Percentiles rank a stretch among this genome's conserved stretches.
These are phyloP conservation scores for Hydrocynus forskahlii DNA, from an alignment of 2,797 vertebrate species.

Conservation along the genomic window DNA sequence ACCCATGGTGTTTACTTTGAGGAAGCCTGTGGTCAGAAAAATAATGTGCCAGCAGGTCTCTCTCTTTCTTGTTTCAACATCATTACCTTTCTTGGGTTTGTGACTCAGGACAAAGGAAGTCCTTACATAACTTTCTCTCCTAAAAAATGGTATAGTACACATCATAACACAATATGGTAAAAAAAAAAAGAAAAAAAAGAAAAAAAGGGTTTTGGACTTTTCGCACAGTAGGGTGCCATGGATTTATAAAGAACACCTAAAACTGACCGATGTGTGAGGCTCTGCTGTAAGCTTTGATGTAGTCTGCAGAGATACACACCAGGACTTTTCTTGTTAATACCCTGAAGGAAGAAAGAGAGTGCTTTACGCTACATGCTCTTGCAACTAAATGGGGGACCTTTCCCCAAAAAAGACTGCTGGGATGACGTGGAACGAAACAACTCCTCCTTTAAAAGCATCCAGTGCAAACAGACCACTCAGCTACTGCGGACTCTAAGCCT, in stretches of 20 bases:
- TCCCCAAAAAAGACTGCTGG: conserved; percentile 21
- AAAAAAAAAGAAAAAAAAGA: neutral
- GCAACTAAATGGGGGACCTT: conserved; percentile 41
- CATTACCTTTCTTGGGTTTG: conserved; percentile 15
- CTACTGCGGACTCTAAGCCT: conserved; percentile 64
- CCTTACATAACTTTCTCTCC: conserved; percentile 11
- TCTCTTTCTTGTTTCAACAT: conserved; percentile 1
- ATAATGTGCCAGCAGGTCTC: conserved; percentile 24
- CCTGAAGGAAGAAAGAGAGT: conserved; percentile 25
- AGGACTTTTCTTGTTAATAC: conserved; percentile 42
- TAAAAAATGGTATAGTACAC: conserved; percentile 6
- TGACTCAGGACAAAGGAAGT: conserved; percentile 9
- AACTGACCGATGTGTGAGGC: conserved; percentile 28
- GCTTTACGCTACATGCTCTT: conserved; percentile 32
- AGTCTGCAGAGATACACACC: conserved; percentile 33
- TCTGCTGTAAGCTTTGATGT: conserved; percentile 8
- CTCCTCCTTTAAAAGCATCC: conserved; percentile 58
- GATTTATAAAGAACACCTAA: conserved; percentile 19
- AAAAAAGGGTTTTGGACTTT: neutral
- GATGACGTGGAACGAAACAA: conserved; percentile 5
- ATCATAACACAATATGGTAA: conserved; percentile 27
- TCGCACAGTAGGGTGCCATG: conserved; percentile 13
- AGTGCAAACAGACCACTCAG: conserved; percentile 64
- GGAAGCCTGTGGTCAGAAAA: conserved; percentile 17
- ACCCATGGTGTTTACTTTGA: conserved; percentile 8